A percentile compares a stretch with the other conserved stretches of the same genome.
These are phyloP conservation scores for Pollenia griseotomentosa DNA, from an alignment of 2,888 invertebrate genomes.

Conservation along the genomic window DNA sequence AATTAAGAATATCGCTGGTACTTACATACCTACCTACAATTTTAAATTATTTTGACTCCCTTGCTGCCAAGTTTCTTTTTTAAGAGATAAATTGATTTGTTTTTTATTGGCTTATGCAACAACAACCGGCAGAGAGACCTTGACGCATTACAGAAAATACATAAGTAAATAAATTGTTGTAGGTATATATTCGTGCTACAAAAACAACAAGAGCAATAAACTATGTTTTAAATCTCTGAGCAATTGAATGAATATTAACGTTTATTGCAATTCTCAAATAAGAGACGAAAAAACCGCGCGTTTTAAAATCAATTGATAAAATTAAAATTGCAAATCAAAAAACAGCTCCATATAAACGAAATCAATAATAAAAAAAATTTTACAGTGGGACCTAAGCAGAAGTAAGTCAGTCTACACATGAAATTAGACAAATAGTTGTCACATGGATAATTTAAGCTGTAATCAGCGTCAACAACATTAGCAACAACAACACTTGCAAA, in stretches of 20 bases:
- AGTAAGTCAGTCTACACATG: slow-evolving; percentile 2
- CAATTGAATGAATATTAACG: not conserved
- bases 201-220: slow-evolving; percentile 18
- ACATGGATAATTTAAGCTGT: slow-evolving; percentile 39
- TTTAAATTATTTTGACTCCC: no score
- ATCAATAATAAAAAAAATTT: slow-evolving; percentile 45
- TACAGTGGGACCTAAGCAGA: not conserved
- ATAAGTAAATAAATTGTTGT: slow-evolving; percentile 30
- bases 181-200: not conserved
- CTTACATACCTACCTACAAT: not conserved
- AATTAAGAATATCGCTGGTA: not conserved
- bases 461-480: slow-evolving; percentile 7
- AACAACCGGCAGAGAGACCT: slow-evolving; percentile 56
- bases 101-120: slow-evolving; percentile 33
- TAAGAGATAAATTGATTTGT: no score
- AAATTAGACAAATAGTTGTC: slow-evolving; percentile 27
- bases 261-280: slow-evolving; percentile 8
- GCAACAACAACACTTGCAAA: slow-evolving; percentile 13
- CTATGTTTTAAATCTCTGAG: not conserved
- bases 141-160: slow-evolving; percentile 13
- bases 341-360: slow-evolving; percentile 8
- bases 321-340: not conserved
- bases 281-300: slow-evolving; percentile 11
- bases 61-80: no score
- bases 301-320: not conserved